Base-by-base conservation (phyloP, 2,797 vertebrate genomes). In the Propithecus perrieri region DNA sequence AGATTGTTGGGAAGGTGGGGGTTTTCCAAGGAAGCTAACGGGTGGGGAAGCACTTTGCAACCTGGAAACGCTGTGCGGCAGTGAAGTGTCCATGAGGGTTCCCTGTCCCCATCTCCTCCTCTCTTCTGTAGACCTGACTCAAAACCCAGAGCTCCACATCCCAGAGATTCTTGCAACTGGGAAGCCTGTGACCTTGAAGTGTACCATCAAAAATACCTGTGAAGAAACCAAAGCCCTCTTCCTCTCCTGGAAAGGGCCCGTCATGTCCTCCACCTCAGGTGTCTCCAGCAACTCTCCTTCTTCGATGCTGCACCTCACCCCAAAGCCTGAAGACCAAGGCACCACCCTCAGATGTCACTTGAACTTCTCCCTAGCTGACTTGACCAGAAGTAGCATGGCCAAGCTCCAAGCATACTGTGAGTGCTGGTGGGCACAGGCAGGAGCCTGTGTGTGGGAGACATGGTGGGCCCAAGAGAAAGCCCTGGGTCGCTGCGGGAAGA, bases 291-390 rank as follows among this genome's bases (percentile, higher is more conserved):
- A 7, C 46, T 8, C 15, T 33, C 38, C 35, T 74, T 76, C 79
- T 28, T 78, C 9, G 0, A 13, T 0, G 46, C 71, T 67, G 12
- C 18, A 6, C 78, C 35, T 89, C n/a, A 43, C 48, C 9, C 38
- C 10, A 0, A 46, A 38, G 33, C 4, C 65, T 0, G 0, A 61
- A 57, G 79, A 89, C n/a, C 33, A 8, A 1, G 17, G 3, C n/a
- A 6, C 53, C 33, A 14, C 33, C 1, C 20, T 88, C 17, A 1
- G 57, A 28, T 94, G 92, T 18, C 26, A 0, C 33, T 33, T 95
- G 67, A 69, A 35, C 5, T 22, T 94, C 50, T 30, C 48, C 53
- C 11, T 26, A 0, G 30, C 59, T 15, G 18, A 18, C 5, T 5
- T 24, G 57, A 15, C 33, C 30, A 33, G n/a, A 59, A 20, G 7